Percentiles rank a stretch among this genome's conserved stretches.
Conservation (phyloP, 2,113 vertebrate genomes). For the Odontophorus gujanensis region DNA sequence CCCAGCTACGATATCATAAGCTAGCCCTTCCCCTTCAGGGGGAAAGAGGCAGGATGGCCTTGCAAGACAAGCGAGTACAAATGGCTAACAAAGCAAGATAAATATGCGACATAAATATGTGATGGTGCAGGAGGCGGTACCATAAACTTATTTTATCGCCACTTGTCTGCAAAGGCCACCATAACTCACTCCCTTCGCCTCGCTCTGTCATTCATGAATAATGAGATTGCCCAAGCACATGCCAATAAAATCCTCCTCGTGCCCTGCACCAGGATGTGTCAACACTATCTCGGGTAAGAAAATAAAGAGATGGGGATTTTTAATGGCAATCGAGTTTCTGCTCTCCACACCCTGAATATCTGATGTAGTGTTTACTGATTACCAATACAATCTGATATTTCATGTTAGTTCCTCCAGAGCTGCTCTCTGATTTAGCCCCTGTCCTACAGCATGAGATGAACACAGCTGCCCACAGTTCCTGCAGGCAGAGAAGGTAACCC, state of each 20-base stretch:
- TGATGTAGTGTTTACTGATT: not conserved
- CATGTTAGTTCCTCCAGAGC: not conserved
- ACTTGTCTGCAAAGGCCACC: conserved; percentile 52
- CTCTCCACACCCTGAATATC: not conserved
- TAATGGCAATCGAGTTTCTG: not conserved
- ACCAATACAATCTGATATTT: not conserved
- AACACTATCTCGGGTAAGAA: not conserved
- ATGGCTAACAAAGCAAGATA: conserved; percentile 33
- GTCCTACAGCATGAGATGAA: rapidly evolving
- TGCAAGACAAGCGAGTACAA: conserved; percentile 1
- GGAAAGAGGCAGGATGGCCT: not conserved
- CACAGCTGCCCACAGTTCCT: not conserved
- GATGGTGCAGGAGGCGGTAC: conserved; percentile 31
- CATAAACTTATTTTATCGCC: conserved; percentile 66
- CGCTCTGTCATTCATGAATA: not conserved
- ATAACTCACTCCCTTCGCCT: conserved; percentile 51
- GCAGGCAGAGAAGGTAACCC: not conserved
- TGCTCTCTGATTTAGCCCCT: not conserved
- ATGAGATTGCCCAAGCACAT: not conserved
- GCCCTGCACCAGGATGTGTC: not conserved
- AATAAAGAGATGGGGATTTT: not conserved
- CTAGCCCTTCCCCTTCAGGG: not conserved
- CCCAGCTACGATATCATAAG: not conserved
- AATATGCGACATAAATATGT: conserved; percentile 56
- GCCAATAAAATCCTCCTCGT: not conserved